These are phyloP conservation scores for Falco novaeseelandiae DNA, from an alignment of 2,797 vertebrate species.

Conservation along the genomic window DNA sequence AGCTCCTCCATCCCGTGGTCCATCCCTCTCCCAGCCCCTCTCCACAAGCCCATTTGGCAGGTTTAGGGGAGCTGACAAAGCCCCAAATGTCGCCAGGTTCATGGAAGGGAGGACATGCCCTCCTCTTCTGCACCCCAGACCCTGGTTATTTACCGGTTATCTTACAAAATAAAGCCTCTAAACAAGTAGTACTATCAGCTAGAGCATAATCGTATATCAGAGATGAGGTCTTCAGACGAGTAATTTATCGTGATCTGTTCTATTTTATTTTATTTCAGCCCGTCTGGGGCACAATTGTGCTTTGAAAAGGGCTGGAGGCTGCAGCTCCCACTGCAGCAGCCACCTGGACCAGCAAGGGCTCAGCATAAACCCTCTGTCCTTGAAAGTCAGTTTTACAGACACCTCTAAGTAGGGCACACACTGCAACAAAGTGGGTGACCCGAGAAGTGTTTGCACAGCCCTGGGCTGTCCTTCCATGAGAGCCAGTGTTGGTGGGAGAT, in stretches of 20 bases:
- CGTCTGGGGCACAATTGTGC: not conserved
- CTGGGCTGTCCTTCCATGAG: not conserved
- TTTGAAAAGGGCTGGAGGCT: not conserved
- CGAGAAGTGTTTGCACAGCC: not conserved
- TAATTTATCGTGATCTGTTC: not conserved
- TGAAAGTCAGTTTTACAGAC: not conserved
- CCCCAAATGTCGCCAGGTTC: not conserved
- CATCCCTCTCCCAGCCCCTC: not conserved
- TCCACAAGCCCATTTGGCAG: not conserved
- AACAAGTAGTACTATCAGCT: not conserved
- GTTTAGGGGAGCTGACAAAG: not conserved
- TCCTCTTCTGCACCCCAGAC: not conserved
- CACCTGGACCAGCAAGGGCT: not conserved
- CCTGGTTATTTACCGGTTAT: not conserved
- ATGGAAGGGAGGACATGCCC: not conserved
- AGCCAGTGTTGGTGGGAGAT: fast-evolving
- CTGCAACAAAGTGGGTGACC: not conserved
- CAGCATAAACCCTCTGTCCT: fast-evolving
- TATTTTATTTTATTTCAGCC: not conserved
- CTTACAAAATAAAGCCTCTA: not conserved
- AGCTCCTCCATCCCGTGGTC: not conserved
- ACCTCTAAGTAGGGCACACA: not conserved
- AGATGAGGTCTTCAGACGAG: not conserved
- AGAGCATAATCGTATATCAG: not conserved
- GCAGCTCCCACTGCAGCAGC: not conserved